phyloP scores from a whole-genome alignment of 35 echinoderm and acorn worm genomes.

The Heliocidaris erythrogramma region DNA sequence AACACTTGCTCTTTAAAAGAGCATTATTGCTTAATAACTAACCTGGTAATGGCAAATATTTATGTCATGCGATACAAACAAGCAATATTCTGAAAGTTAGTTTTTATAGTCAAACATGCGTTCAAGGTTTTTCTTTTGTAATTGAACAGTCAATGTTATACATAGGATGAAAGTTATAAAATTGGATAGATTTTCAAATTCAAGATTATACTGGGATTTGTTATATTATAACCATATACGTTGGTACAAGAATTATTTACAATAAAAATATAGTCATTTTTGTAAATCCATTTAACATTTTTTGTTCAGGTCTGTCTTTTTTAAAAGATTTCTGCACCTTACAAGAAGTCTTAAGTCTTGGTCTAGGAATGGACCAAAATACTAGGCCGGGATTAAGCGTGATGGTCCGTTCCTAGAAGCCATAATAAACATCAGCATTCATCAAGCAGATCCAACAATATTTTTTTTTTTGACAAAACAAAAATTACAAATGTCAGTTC shows the following conservation, averaged over 20 bases:
- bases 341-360: background rate
- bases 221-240: slow-evolving; percentile 34
- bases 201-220: background rate
- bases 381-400: slow-evolving; percentile 30
- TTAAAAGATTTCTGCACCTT: background rate
- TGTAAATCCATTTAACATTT: slow-evolving; percentile 24
- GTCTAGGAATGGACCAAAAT: slow-evolving; percentile 49
- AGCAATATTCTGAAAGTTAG: background rate
- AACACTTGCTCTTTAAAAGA: background rate
- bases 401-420: slow-evolving; percentile 28
- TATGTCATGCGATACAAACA: slow-evolving; percentile 12
- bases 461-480: background rate
- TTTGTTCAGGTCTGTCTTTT: background rate
- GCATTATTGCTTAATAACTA: background rate
- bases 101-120: slow-evolving; percentile 9
- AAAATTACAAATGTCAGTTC: slow-evolving; percentile 6
- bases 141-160: slow-evolving; percentile 22
- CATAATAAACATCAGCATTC: background rate
- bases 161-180: slow-evolving; percentile 26
- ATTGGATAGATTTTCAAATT: background rate
- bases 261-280: slow-evolving; percentile 49
- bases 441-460: background rate
- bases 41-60: background rate
- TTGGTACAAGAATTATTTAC: slow-evolving; percentile 46
- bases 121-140: slow-evolving; percentile 13